Evolutionary conservation across 2,797 vertebrate species (phyloP), one percentile per base, ranked within the genome.

Genomic region (Rhabdomys pumilio): DNA sequence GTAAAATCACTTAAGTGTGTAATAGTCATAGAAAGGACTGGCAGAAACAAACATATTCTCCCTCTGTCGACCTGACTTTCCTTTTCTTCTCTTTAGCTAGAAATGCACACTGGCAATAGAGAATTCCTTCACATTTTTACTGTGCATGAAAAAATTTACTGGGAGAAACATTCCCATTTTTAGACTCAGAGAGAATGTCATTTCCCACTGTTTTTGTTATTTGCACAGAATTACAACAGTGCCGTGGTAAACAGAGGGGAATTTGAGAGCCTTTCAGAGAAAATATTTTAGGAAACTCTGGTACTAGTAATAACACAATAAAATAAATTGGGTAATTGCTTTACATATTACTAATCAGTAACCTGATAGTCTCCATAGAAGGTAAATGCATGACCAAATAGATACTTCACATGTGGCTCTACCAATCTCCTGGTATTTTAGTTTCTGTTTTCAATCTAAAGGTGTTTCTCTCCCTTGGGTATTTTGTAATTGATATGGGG

Each of bases 361-460:
- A 95, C 75, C 24, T 69, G 19, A n/a, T 80, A 95, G 77, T 76
- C 24, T 96, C 47, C 29, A 91, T 69, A 96, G 73, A 95, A 61
- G n/a, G n/a, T 17, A 95, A 34, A 55, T 65, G 34, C 11, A 83
- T 26, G 83, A 19, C 13, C n/a, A 4, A 90, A 47, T 34, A 90
- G 38, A 53, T n/a, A 47, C 6, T 41, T 94, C 80, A 31, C 53
- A 50, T 26, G 26, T 59, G 65, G 34, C 34, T 93, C 29, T 89
- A 75, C 2, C 26, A 73, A 81, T 24, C 38, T 63, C 59, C 4
- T 86, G 31, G 20, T 61, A 17, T 50, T 50, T 82, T 88, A 50
- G 13, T 69, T 26, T 69, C 31, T 24, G 22, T 10, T 89, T 80
- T 34, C 89, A 91, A 91, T 80, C 55, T 86, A 86, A 96, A 96